A percentile compares a stretch with the other conserved stretches of the same genome.
Conservation (phyloP, 2,113 vertebrate species). For the Oncorhynchus keta region DNA sequence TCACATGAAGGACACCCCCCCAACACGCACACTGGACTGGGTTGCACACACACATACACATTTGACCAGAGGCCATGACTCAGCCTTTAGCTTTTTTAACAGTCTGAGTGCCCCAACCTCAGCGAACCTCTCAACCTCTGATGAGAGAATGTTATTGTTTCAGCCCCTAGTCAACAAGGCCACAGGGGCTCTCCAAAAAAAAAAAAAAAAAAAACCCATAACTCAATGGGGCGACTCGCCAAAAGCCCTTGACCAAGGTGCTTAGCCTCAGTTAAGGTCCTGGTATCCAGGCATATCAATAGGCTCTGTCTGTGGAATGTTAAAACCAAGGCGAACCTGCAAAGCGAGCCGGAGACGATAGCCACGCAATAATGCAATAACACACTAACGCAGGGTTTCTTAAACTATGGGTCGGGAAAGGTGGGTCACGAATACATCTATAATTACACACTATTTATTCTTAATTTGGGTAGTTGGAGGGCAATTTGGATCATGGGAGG, state of each 20-base stretch:
- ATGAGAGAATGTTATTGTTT: slow-evolving; percentile 14
- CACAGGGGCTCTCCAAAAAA: background rate
- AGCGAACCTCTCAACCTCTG: background rate
- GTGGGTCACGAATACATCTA: too few relatives aligned
- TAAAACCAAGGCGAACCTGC: slow-evolving; percentile 14
- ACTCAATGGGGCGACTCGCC: slow-evolving; percentile 31
- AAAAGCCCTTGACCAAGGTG: slow-evolving; percentile 42
- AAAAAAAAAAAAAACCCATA: background rate
- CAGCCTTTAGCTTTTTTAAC: background rate
- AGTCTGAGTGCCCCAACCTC: background rate
- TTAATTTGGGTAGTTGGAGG: too few relatives aligned
- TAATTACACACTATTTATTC: too few relatives aligned
- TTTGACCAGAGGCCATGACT: background rate
- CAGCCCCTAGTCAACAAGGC: background rate
- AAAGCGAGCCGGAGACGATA: slow-evolving; percentile 21
- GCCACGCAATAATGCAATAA: too few relatives aligned
- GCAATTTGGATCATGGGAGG: too few relatives aligned
- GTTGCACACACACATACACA: background rate
- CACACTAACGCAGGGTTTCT: too few relatives aligned
- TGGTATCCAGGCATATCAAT: slow-evolving; percentile 24
- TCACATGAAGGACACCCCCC: too few relatives aligned
- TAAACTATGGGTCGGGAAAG: too few relatives aligned
- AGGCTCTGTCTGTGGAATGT: slow-evolving; percentile 25
- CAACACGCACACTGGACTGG: too few relatives aligned
- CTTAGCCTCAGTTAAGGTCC: slow-evolving; percentile 55